Conservation (phyloP, 2,888 invertebrate genomes). For the Nezara viridula region DNA sequence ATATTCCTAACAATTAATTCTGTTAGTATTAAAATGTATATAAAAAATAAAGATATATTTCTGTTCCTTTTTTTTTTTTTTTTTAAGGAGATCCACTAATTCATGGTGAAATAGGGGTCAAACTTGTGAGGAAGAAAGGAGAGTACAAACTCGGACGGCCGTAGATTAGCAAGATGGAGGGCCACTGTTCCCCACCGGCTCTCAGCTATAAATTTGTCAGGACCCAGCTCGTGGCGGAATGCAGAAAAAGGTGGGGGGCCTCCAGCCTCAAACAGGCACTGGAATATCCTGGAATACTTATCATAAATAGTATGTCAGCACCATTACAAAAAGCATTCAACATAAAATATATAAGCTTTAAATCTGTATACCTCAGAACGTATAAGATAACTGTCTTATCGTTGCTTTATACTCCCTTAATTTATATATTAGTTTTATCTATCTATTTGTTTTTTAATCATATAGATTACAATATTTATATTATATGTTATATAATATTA, state of each 20-base stretch:
- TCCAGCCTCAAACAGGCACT: neutral
- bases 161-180: slow-evolving; percentile 3
- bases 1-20: too few relatives aligned
- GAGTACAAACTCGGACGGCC: neutral
- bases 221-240: neutral
- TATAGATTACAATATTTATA: too few relatives aligned
- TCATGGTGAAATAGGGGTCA: neutral
- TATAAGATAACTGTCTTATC: too few relatives aligned
- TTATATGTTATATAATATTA: too few relatives aligned
- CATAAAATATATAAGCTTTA: too few relatives aligned
- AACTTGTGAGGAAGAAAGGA: neutral
- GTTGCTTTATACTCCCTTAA: too few relatives aligned
- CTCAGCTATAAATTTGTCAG: neutral
- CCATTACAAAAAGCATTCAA: neutral
- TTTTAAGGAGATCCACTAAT: neutral
- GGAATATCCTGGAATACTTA: neutral
- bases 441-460: too few relatives aligned
- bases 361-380: too few relatives aligned
- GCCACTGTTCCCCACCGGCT: neutral
- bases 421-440: too few relatives aligned
- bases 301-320: neutral
- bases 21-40: too few relatives aligned
- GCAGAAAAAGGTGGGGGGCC: neutral
- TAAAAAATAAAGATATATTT: too few relatives aligned
- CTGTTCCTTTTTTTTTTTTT: too few relatives aligned